phyloP scores from a whole-genome alignment of 2,888 invertebrate genomes.

The Hanleya hanleyi region DNA sequence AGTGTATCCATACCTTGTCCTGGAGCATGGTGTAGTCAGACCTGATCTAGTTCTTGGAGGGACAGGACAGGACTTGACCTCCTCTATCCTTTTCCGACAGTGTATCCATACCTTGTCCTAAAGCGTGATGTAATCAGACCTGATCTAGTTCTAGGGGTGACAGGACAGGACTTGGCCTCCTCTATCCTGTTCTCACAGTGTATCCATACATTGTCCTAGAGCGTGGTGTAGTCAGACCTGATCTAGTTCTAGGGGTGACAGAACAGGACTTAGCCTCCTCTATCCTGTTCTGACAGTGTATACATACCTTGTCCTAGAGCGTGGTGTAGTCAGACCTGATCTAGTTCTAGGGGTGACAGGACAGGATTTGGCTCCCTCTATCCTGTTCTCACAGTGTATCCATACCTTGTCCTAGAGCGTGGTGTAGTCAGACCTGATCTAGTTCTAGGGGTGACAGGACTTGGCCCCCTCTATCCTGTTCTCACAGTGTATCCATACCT shows the following conservation, averaged over 20 bases:
- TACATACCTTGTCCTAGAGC: background rate
- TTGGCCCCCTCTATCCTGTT: no score
- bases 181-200: no score
- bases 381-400: slow-evolving; percentile 87
- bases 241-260: slow-evolving; percentile 50
- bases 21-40: background rate
- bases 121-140: no score
- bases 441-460: no score
- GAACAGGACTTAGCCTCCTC: slow-evolving; percentile 77
- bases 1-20: background rate
- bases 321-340: slow-evolving; percentile 42
- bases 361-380: slow-evolving; percentile 77
- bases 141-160: no score
- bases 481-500: no score
- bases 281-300: slow-evolving; percentile 84
- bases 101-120: no score
- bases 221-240: slow-evolving; percentile 37
- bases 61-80: slow-evolving; percentile 71
- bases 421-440: no score
- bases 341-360: slow-evolving; percentile 50
- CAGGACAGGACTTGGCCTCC: no score
- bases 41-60: slow-evolving; percentile 59
- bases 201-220: background rate
- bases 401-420: no score
- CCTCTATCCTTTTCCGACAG: slow-evolving; percentile 80